These are phyloP conservation scores for Pherbina coryleti DNA, from an alignment of 2,888 invertebrate species.

Conservation along the genomic window DNA sequence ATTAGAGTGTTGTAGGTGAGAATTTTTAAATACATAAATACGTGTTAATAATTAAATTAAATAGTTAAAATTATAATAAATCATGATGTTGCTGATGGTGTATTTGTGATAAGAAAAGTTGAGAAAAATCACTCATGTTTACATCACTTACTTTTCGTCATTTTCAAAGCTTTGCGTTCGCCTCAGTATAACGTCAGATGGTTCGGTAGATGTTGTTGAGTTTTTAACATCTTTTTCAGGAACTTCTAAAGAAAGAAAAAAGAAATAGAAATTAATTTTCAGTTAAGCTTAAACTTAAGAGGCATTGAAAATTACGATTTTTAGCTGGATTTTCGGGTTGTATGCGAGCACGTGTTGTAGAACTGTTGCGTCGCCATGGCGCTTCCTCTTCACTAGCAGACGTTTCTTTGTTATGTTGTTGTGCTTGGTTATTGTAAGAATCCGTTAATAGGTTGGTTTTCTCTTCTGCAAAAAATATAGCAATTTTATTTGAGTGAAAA, in stretches of 20 bases:
- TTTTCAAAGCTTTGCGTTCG: slow-evolving; percentile 90
- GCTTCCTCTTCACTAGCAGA: slow-evolving; percentile 71
- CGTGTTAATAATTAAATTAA: not conserved
- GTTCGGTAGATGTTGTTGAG: slow-evolving; percentile 66
- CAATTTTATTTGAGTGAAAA: no score
- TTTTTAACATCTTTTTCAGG: slow-evolving; percentile 71
- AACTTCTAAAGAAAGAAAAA: slow-evolving; percentile 67
- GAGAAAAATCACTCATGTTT: not conserved
- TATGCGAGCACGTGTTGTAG: slow-evolving; percentile 71
- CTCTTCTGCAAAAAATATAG: slow-evolving; percentile 55
- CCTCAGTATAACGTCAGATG: slow-evolving; percentile 79
- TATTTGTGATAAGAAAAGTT: not conserved
- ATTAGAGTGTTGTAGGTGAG: no score
- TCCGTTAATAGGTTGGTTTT: slow-evolving; percentile 56
- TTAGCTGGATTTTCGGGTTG: slow-evolving; percentile 72
- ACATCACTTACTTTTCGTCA: slow-evolving; percentile 84
- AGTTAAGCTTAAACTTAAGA: not conserved
- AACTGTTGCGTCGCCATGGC: slow-evolving; percentile 77
- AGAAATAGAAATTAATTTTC: not conserved
- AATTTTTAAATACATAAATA: no score
- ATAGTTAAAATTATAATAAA: not conserved
- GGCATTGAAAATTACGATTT: slow-evolving; percentile 66
- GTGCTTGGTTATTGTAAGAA: slow-evolving; percentile 61
- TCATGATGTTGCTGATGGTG: not conserved
- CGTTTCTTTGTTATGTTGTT: slow-evolving; percentile 44